Conservation (phyloP, 30 jellyfish, hydroid and myxozoan species). For the Pelagia noctiluca region DNA sequence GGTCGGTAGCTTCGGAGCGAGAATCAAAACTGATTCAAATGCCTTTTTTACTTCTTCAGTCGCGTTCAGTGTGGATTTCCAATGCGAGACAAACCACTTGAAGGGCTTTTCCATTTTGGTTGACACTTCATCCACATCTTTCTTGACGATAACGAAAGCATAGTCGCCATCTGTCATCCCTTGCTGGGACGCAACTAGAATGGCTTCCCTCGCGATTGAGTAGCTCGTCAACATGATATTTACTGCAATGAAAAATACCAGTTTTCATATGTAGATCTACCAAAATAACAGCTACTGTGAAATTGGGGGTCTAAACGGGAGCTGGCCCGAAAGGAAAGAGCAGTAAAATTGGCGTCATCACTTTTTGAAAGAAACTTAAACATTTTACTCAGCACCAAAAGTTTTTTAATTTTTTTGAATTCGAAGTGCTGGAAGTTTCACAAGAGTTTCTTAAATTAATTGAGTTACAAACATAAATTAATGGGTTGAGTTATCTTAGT, state of each 20-base stretch:
- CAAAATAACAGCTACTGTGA: background rate
- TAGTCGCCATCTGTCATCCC: slow-evolving; percentile 79
- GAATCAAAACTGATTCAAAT: slow-evolving; percentile 61
- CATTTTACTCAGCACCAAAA: no score
- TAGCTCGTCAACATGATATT: slow-evolving; percentile 70
- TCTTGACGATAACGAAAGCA: slow-evolving; percentile 80
- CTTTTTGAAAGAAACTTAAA: no score
- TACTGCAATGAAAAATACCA: slow-evolving; percentile 44
- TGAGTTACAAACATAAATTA: no score
- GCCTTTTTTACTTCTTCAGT: slow-evolving; percentile 54
- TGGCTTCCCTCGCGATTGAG: slow-evolving; percentile 82
- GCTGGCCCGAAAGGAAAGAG: no score
- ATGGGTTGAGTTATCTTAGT: no score
- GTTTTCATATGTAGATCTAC: background rate
- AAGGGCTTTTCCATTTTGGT: slow-evolving; percentile 70
- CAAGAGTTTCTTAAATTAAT: no score
- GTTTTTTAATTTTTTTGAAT: no score
- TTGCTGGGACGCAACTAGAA: slow-evolving; percentile 85
- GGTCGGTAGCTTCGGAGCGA: slow-evolving; percentile 64
- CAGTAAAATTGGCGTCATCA: no score
- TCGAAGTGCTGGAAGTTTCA: no score
- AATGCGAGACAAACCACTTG: slow-evolving; percentile 87
- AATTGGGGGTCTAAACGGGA: background rate
- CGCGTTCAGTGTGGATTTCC: slow-evolving; percentile 43
- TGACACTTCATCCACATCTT: slow-evolving; percentile 72